These are phyloP conservation scores for Mythimna vitellina DNA, from an alignment of 2,888 invertebrate genomes.

Conservation along the genomic window DNA sequence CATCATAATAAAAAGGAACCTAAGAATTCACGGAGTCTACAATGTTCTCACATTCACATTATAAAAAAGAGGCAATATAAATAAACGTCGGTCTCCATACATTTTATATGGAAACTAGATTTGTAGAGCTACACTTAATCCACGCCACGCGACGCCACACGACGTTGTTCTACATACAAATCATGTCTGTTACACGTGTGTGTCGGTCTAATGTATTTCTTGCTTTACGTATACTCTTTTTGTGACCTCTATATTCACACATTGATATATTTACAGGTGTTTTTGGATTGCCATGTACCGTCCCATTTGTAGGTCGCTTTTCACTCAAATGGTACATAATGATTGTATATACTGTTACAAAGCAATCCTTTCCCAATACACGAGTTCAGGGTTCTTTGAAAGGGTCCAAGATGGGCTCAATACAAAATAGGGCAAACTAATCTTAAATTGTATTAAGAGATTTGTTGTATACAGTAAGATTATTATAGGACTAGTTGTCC, in stretches of 20 bases:
- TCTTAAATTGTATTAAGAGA: not conserved
- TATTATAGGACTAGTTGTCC: constrained; percentile 1
- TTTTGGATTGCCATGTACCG: not conserved
- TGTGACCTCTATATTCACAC: not conserved
- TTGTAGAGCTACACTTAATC: no score
- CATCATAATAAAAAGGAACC: no score
- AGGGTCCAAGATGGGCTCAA: constrained; percentile 4
- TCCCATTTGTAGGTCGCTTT: not conserved
- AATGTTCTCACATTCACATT: no score
- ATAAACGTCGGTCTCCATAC: no score
- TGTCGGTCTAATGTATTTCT: no score
- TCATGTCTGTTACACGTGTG: no score
- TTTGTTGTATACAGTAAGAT: not conserved
- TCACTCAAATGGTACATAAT: not conserved
- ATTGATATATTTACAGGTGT: not conserved
- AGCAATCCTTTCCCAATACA: constrained; percentile 2
- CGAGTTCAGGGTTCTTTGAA: not conserved
- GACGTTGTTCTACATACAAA: no score
- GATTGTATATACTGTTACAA: not conserved
- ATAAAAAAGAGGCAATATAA: no score
- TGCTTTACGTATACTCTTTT: not conserved
- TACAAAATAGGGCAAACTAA: constrained; percentile 31
- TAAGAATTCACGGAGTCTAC: no score
- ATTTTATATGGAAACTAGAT: no score
- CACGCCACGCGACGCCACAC: no score